These are phyloP conservation scores for Enteromius mattozi DNA, from an alignment of 2,797 vertebrate genomes.

Conservation along the genomic window DNA sequence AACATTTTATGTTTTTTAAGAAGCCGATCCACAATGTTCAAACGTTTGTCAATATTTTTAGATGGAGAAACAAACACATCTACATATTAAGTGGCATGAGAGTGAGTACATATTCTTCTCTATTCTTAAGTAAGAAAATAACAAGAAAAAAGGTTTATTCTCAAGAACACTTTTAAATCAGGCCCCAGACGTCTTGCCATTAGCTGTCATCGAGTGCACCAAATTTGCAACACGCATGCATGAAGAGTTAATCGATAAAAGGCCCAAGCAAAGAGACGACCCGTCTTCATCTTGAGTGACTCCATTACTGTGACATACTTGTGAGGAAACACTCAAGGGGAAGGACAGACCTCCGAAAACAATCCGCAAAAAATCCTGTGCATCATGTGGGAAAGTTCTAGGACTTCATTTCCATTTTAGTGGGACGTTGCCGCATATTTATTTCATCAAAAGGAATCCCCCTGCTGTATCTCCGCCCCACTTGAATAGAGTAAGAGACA, in stretches of 20 bases:
- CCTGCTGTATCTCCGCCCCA: neutral
- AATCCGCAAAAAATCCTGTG: neutral
- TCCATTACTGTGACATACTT: neutral
- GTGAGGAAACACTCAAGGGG: neutral
- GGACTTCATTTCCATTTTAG: constrained; percentile 24
- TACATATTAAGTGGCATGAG: neutral
- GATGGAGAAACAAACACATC: neutral
- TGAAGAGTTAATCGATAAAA: neutral
- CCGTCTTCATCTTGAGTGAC: neutral
- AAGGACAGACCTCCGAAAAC: neutral
- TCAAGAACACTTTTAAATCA: neutral
- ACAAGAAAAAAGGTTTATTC: neutral
- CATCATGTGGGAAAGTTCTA: constrained; percentile 17
- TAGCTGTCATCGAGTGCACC: neutral
- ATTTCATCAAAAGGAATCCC: constrained; percentile 38
- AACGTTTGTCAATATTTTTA: neutral
- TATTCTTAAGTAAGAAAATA: neutral
- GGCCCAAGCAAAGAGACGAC: neutral
- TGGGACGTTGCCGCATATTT: constrained; percentile 8
- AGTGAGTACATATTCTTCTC: neutral
- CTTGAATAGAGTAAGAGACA: neutral
- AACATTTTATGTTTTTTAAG: neutral
- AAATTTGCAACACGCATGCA: neutral
- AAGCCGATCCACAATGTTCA: neutral
- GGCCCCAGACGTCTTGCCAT: neutral